phyloP scores from a whole-genome alignment of 2,113 vertebrate species.

The Daubentonia madagascariensis region DNA sequence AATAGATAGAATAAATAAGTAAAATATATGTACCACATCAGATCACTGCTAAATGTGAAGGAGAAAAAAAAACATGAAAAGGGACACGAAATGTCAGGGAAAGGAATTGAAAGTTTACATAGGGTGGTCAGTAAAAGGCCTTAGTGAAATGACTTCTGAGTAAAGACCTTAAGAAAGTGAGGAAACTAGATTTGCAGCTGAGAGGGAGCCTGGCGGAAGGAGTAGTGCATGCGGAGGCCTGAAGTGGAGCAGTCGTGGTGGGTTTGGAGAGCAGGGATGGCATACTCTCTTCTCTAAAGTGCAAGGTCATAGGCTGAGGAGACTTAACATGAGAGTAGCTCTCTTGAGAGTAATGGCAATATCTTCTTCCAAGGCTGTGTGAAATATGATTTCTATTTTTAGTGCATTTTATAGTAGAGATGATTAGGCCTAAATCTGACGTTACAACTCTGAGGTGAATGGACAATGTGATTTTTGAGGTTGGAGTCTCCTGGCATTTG shows the following conservation, averaged over 20 bases:
- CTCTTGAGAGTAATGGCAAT: background rate
- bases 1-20: background rate
- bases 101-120: background rate
- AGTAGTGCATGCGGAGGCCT: background rate
- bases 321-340: background rate
- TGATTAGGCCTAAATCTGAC: background rate
- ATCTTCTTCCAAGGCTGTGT: background rate
- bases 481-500: background rate
- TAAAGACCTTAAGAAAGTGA: background rate
- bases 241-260: background rate
- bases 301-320: background rate
- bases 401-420: background rate
- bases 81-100: background rate
- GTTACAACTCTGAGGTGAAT: background rate
- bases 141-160: background rate
- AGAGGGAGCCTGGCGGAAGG: accelerated
- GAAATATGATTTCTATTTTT: background rate
- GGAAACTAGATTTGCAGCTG: background rate
- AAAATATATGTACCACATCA: background rate
- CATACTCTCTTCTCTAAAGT: background rate
- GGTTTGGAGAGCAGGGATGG: background rate
- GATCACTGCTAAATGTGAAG: background rate
- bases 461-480: background rate
- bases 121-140: background rate
- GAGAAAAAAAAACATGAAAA: background rate